Evolutionary conservation across 2,113 vertebrate genomes (phyloP).

Genomic region (Formicarius rufipectus): DNA sequence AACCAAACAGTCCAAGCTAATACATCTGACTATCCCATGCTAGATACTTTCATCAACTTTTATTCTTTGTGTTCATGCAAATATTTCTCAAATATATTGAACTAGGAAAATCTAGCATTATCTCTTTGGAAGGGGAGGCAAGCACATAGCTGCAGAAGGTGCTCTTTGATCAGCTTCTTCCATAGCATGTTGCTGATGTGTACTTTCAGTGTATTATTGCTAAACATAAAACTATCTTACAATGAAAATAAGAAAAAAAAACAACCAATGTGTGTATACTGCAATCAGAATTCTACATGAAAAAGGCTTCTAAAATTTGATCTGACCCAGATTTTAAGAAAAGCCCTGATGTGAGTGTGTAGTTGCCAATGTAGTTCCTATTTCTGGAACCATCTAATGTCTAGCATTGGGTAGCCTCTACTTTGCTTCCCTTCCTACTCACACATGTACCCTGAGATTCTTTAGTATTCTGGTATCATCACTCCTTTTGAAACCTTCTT

Average conservation of each 20-base stretch:
- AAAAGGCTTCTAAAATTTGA: not conserved
- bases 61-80: not conserved
- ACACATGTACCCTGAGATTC: not conserved
- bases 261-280: fast-evolving
- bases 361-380: not conserved
- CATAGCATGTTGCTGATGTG: not conserved
- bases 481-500: constrained; percentile 24
- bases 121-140: not conserved
- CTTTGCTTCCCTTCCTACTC: not conserved
- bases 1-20: not conserved
- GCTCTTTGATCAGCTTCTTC: not conserved
- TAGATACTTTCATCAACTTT: not conserved
- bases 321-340: not conserved
- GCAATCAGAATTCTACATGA: not conserved
- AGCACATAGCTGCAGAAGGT: not conserved
- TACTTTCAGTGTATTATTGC: not conserved
- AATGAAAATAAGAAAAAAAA: not conserved
- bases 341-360: not conserved
- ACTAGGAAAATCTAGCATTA: not conserved
- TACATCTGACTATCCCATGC: not conserved
- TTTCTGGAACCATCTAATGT: not conserved
- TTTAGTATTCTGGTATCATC: constrained; percentile 44
- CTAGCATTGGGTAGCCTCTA: not conserved
- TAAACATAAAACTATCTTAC: not conserved
- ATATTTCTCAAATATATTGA: not conserved